These are phyloP conservation scores for Brachionus manjavacas DNA, from an alignment of 1,140 invertebrate species.

Conservation along the genomic window DNA sequence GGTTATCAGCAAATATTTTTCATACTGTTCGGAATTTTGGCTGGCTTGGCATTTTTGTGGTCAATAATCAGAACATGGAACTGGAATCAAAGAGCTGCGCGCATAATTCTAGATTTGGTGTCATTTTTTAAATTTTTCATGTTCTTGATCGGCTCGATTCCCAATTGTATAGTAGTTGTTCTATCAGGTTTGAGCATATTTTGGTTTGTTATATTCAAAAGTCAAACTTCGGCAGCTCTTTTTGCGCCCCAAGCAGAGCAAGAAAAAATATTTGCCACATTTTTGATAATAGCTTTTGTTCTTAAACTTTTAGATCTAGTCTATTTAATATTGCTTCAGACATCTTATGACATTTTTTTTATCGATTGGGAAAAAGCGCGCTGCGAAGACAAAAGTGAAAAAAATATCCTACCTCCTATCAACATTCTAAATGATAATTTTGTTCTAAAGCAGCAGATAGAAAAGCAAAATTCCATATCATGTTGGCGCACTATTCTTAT, in stretches of 20 bases:
- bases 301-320: conserved; percentile 68
- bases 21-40: neutral
- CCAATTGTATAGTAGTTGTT: neutral
- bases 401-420: conserved; percentile 7
- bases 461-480: conserved; percentile 59
- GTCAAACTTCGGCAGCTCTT: neutral
- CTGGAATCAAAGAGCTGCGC: conserved; percentile 17
- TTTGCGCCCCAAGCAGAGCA: neutral
- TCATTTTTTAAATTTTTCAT: conserved; percentile 39
- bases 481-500: conserved; percentile 78
- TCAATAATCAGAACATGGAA: neutral
- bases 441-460: neutral
- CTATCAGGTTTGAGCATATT: neutral
- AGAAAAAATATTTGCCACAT: neutral
- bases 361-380: conserved; percentile 79
- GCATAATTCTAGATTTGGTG: neutral
- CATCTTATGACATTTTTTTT: conserved; percentile 72
- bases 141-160: neutral
- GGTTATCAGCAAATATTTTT: neutral
- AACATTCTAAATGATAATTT: conserved; percentile 43
- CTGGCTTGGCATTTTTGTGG: neutral
- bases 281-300: conserved; percentile 55
- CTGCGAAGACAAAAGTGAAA: neutral
- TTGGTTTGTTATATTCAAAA: conserved; percentile 19
- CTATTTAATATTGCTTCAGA: conserved; percentile 64